Conservation (phyloP, 1,140 invertebrate species). For the Homalodisca vitripennis region DNA sequence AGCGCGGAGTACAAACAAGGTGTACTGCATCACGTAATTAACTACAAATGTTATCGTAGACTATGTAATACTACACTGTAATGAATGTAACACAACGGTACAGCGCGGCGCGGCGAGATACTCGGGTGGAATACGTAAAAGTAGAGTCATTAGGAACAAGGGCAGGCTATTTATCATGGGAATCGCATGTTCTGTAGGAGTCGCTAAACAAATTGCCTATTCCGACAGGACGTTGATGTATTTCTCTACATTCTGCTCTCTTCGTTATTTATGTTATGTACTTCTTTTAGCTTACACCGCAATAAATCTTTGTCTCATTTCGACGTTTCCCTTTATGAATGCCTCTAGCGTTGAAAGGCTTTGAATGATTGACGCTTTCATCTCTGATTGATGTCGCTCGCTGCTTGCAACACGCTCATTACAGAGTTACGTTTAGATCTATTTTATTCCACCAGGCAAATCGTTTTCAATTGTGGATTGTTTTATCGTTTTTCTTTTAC, state of each 20-base stretch:
- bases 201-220: slow-evolving; percentile 23
- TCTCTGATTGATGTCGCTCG: no score
- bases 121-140: slow-evolving; percentile 14
- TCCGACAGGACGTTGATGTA: slow-evolving; percentile 16
- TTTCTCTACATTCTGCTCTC: background rate
- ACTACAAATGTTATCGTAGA: no score
- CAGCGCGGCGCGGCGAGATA: background rate
- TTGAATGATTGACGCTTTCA: no score
- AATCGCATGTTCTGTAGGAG: slow-evolving; percentile 24
- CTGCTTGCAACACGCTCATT: no score
- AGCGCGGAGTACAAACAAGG: no score
- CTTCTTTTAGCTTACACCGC: slow-evolving; percentile 25
- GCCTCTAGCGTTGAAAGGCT: no score
- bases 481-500: no score
- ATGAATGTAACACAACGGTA: background rate
- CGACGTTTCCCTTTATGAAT: slow-evolving; percentile 21
- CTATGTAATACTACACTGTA: no score
- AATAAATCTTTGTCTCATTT: slow-evolving; percentile 27
- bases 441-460: no score
- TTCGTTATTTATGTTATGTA: slow-evolving; percentile 24
- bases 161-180: slow-evolving; percentile 22
- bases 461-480: no score
- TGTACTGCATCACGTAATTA: no score
- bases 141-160: slow-evolving; percentile 23
- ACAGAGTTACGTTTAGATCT: no score